Base-by-base conservation (phyloP, 2,797 vertebrate species). In the Telmatherina bonti region DNA sequence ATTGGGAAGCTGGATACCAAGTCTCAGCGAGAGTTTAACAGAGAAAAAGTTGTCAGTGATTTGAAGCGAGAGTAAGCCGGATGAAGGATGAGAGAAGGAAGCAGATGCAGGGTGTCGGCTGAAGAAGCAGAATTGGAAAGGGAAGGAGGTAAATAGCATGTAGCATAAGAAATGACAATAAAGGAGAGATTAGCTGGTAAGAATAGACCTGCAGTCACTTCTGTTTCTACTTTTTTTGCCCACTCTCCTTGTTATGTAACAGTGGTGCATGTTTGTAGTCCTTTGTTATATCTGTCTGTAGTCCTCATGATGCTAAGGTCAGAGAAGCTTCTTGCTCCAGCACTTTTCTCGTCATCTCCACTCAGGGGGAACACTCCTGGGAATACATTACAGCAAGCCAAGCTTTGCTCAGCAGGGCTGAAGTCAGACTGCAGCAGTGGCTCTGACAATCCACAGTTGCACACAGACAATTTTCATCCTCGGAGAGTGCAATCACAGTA, bases 261-360 rank as follows among this genome's bases (percentile, higher is more conserved):
- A 49, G 45, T 49, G n/a, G n/a, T 22, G 10, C n/a, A 22, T 49
- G n/a, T 12, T 49, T 49, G 49, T 15, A 26, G 11, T 52, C 24
- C 26, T 26, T 52, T 52, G 31, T n/a, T 22, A 35, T 24, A 47
- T 20, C 47, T 51, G 9, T 74, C 54, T 59, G 65, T 29, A 64
- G 77, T 45, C 70, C 62, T 59, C 38, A 56, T 70, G 29, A 15
- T 52, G 64, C 51, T 56, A 24, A 73, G 69, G 68, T 69, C 60
- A 61, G 63, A 79, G 69, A 49, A 74, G 81, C 31, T 11, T 84
- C 75, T 60, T 75, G 82, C 87, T 72, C 43, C 74, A 85, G 87
- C 91, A 85, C 64, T 87, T 90, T 82, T 76, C 36, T 31, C 61
- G 62, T 82, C 76, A 70, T 71, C 79, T 83, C 77, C 67, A 68